Evolutionary conservation across 2,888 invertebrate species (phyloP), one percentile per base, ranked within the genome.

Genomic region (Drosophila mimetica): DNA sequence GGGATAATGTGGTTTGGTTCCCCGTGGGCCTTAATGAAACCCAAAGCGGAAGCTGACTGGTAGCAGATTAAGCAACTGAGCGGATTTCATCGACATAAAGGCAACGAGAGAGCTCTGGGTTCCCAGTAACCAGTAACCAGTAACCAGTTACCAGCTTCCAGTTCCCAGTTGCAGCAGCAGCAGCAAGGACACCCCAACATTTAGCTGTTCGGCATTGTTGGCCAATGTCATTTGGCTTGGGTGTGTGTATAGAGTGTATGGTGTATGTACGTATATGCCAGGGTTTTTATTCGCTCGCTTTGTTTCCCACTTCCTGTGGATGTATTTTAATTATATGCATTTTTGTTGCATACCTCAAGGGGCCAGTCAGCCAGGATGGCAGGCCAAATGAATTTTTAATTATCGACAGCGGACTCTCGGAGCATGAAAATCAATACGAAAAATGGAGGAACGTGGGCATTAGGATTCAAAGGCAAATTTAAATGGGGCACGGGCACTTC

Each of bases 311-410:
- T 53, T 48, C 59, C 57, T 54, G 42, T 52, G 60, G 37, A 30
- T 55, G 70, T 55, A 67, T 80, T 86, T 84, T 84, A 86, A 82
- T 82, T 86, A 82, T 75, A 86, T 75, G 79, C 76, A 84, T 81
- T 86, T 60, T 71, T 82, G 71, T 51, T 77, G 69, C 80, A 81
- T 83, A 61, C 80, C 80, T 63, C 72, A 47, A 53, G 69, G 61
- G 69, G 32, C 61, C 44, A 65, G 63, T n/a, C 52, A 37, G 44
- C 34, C 41, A 16, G 28, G 42, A 44, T 34, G 28, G 46, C 71
- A 48, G 53, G 75, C 65, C 77, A 85, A 87, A 87, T 84, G 71
- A 78, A 83, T 83, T 86, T 87, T 87, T 84, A 86, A 87, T 87
- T 87, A 86, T 77, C 77, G 76, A 54, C 71, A 57, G 47, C 64